A percentile compares a stretch with the other conserved stretches of the same genome.
phyloP scores from a whole-genome alignment of 2,888 invertebrate species.

The Abscondita cerata region DNA sequence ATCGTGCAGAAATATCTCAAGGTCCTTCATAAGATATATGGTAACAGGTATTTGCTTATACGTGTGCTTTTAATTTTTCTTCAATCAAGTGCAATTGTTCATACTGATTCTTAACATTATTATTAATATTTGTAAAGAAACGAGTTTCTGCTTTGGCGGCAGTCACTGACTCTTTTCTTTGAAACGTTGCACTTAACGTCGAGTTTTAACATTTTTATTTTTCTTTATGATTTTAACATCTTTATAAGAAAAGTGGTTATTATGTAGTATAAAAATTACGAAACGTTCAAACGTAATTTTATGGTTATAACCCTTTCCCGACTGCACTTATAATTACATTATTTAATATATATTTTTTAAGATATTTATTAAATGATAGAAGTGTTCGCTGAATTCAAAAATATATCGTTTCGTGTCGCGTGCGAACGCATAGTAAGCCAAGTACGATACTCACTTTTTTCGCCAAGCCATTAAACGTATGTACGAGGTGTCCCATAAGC shows the following conservation, averaged over 20 bases:
- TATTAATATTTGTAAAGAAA: conserved; percentile 31
- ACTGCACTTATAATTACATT: no score
- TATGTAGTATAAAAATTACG: conserved; percentile 12
- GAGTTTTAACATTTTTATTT: conserved; percentile 18
- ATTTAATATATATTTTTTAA: no score
- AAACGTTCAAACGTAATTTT: conserved; percentile 8
- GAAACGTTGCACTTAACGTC: conserved; percentile 34
- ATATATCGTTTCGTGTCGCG: no score
- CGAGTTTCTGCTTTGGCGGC: conserved; percentile 32
- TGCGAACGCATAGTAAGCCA: no score
- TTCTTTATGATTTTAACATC: conserved; percentile 23
- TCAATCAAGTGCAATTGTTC: conserved; percentile 38
- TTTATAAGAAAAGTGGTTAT: conserved; percentile 33
- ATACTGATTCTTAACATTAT: conserved; percentile 36
- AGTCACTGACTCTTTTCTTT: conserved; percentile 22
- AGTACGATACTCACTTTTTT: no score
- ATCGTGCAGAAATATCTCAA: conserved; percentile 37
- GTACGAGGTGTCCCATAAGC: no score
- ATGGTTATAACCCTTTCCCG: not conserved
- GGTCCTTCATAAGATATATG: conserved; percentile 27
- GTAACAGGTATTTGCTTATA: conserved; percentile 34
- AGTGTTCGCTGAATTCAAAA: no score
- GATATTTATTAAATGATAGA: no score
- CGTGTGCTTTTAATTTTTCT: conserved; percentile 35
- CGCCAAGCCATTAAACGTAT: no score